These are phyloP conservation scores for Scolopax rusticola DNA, from an alignment of 2,797 vertebrate species.

Conservation along the genomic window DNA sequence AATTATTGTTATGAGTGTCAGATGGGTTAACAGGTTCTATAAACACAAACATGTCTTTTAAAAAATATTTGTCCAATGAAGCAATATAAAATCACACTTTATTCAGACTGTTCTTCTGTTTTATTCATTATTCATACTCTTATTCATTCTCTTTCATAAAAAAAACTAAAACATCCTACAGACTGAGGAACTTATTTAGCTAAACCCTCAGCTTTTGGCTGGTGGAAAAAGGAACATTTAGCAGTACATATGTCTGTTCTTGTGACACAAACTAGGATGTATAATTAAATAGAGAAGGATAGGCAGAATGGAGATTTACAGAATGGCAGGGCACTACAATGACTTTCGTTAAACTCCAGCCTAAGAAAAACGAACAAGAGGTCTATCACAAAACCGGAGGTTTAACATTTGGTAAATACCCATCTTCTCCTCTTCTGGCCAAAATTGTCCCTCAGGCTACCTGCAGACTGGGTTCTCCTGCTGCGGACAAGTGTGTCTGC, in stretches of 20 bases:
- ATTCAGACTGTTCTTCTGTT: not conserved
- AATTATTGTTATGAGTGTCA: constrained; percentile 29
- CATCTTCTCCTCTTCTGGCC: not conserved
- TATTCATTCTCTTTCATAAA: not conserved
- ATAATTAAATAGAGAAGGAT: not conserved
- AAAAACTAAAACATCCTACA: not conserved
- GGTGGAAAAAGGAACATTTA: not conserved
- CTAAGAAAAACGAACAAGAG: not conserved
- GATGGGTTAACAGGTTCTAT: constrained; percentile 32
- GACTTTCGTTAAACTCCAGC: not conserved
- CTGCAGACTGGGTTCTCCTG: not conserved
- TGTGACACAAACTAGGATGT: not conserved
- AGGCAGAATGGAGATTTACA: not conserved
- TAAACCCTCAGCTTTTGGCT: not conserved
- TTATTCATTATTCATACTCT: not conserved
- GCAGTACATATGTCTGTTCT: not conserved
- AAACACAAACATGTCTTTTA: not conserved
- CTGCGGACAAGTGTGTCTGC: not conserved
- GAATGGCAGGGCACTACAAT: not conserved
- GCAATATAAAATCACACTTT: not conserved
- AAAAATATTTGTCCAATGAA: not conserved
- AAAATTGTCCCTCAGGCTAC: not conserved
- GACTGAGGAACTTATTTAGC: not conserved
- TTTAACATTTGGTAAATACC: not conserved
- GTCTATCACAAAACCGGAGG: not conserved